Evolutionary conservation across 2,797 vertebrate species (phyloP).

Genomic region (Toxotes lorentzi): DNA sequence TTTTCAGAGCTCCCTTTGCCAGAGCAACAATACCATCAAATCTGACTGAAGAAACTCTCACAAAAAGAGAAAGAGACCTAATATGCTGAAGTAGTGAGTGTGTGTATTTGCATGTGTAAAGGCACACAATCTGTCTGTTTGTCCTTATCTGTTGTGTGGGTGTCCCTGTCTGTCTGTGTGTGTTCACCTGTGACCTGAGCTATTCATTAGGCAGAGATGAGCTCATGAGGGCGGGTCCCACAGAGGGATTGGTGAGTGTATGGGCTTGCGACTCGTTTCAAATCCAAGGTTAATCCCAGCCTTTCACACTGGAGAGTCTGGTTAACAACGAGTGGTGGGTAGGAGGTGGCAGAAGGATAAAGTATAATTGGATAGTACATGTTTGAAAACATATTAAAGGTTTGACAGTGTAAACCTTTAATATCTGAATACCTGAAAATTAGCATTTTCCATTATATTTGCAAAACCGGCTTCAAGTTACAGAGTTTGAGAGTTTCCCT

Average conservation of each 20-base stretch:
- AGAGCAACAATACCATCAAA: conserved; percentile 66
- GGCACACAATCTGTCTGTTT: conserved; percentile 35
- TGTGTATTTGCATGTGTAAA: conserved; percentile 28
- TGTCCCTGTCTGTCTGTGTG: conserved; percentile 40
- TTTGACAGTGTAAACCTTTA: conserved; percentile 1
- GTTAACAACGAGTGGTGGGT: conserved; percentile 66
- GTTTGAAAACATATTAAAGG: conserved; percentile 20
- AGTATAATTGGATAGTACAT: not conserved
- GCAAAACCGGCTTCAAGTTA: not conserved
- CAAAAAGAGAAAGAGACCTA: conserved; percentile 44
- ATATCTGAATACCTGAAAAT: no score
- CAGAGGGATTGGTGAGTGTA: conserved; percentile 63
- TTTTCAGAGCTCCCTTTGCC: conserved; percentile 62
- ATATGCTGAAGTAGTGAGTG: conserved; percentile 43
- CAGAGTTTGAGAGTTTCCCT: not conserved
- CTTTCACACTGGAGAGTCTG: conserved; percentile 66
- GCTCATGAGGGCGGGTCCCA: conserved; percentile 75
- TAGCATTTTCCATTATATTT: not conserved
- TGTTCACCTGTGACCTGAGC: conserved; percentile 75
- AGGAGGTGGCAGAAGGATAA: conserved; percentile 32
- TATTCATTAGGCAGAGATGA: conserved; percentile 72
- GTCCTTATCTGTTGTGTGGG: conserved; percentile 52
- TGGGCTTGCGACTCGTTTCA: conserved; percentile 55
- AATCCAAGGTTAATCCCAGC: conserved; percentile 80
- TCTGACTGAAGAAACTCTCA: conserved; percentile 59